Evolutionary conservation across 2,797 vertebrate species (phyloP).

Genomic region (Sebastes miniatus): DNA sequence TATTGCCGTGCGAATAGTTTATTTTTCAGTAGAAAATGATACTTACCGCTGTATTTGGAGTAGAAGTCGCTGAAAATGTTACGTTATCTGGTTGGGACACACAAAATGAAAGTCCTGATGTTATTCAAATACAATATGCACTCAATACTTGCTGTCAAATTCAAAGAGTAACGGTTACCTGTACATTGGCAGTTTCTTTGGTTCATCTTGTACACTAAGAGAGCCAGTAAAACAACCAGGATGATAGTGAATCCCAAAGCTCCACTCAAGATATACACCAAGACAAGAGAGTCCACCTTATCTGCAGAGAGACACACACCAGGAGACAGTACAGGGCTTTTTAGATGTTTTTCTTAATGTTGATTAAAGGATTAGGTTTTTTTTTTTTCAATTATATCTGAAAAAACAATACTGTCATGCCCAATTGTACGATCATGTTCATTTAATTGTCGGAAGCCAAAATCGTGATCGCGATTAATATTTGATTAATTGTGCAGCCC

Average conservation of each 20-base stretch:
- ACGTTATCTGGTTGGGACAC: background rate
- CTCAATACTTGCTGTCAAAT: background rate
- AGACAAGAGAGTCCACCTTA: background rate
- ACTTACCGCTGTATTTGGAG: background rate
- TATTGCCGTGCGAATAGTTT: background rate
- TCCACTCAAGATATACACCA: constrained; percentile 20
- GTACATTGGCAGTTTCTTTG: background rate
- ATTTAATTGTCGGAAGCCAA: too few relatives aligned
- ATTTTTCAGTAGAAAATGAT: background rate
- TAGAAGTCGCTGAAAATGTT: background rate
- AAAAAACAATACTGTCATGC: background rate
- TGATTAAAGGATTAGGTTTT: background rate
- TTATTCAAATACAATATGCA: accelerated
- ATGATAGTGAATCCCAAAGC: background rate
- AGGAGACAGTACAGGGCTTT: background rate
- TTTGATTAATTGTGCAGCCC: accelerated
- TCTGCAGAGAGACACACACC: background rate
- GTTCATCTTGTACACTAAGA: constrained; percentile 7
- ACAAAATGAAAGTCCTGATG: background rate
- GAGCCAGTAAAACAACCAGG: constrained; percentile 15
- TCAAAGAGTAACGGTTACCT: background rate
- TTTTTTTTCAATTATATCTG: background rate
- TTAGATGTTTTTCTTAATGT: background rate
- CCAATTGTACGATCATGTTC: background rate
- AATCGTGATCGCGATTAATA: too few relatives aligned